A percentile compares a stretch with the other conserved stretches of the same genome.
phyloP scores from a whole-genome alignment of 2,797 vertebrate species.

The Ciconia nigra region DNA sequence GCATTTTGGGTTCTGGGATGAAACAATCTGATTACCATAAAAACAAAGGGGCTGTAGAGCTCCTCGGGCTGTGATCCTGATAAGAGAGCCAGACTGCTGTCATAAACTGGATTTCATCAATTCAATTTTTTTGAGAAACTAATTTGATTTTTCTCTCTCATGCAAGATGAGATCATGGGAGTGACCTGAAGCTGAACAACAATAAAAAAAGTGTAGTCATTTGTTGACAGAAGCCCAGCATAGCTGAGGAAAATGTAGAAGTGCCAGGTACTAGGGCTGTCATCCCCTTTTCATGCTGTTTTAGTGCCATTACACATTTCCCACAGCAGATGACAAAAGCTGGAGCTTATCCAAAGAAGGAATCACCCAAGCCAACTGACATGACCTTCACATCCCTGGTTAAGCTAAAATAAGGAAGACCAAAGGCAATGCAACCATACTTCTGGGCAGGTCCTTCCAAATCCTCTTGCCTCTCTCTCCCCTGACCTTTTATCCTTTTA shows the following conservation, averaged over 20 bases:
- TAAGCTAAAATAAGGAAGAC: not conserved
- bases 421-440: not conserved
- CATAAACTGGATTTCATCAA: not conserved
- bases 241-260: not conserved
- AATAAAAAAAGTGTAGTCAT: not conserved
- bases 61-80: not conserved
- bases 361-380: not conserved
- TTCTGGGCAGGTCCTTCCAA: not conserved
- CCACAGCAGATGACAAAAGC: not conserved
- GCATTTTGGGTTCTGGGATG: not conserved
- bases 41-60: not conserved
- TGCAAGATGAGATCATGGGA: not conserved
- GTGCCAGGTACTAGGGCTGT: not conserved
- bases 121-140: not conserved
- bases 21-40: conserved; percentile 16
- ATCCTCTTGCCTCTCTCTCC: not conserved
- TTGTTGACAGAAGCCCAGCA: not conserved
- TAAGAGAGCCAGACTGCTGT: not conserved
- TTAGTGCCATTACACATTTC: not conserved
- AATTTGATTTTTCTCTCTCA: not conserved
- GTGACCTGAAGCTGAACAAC: not conserved
- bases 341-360: not conserved
- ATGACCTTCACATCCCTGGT: not conserved
- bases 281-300: not conserved
- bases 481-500: not conserved